Evolutionary conservation across 2,113 vertebrate species (phyloP), one percentile per base, ranked within the genome.

Genomic region (Okapia johnstoni): DNA sequence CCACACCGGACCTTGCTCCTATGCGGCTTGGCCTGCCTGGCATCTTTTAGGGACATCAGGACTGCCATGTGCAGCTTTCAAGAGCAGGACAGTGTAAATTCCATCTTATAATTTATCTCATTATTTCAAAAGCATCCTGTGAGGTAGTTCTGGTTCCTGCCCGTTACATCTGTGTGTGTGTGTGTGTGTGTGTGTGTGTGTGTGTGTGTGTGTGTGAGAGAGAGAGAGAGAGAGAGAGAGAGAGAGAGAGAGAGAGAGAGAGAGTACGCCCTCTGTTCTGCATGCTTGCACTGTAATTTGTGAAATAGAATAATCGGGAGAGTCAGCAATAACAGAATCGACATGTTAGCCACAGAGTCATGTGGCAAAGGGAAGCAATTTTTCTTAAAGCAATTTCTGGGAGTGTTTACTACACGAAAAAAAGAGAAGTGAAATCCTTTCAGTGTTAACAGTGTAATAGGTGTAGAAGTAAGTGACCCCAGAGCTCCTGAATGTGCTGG

Each of bases 341-440:
- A 52, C 36, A n/a, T 48, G 26, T 81, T 21, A 70, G 58, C 36
- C 79, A 84, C 12, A 50, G 33, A 93, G 40, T 40, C 58, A 63
- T 43, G 36, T 2, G 77, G 70, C 50, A 61, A 36, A 92, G 21
- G 58, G 12, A 77, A 23, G 21, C 13, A 33, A 77, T 79, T 85
- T 96, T 88, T 73, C 94, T 88, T 81, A 76, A 83, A 66, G 91
- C 48, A 86, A n/a, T 93, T 95, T 94, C 63, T 90, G 48, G 40
- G 1, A 90, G 19, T 55, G 26, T 21, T n/a, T 50, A 80, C n/a
- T 85, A 80, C 12, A 33, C 0, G 28, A 46, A 57, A 52, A 63
- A 76, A 85, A 76, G n/a, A 48, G 52, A 70, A 26, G 5, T 23
- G 9, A 77, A 76, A 55, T n/a, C 9, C 77, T 85, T 16, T 48